Evolutionary conservation across 2,797 vertebrate genomes (phyloP).

Genomic region (Lycodopsis pacificus): DNA sequence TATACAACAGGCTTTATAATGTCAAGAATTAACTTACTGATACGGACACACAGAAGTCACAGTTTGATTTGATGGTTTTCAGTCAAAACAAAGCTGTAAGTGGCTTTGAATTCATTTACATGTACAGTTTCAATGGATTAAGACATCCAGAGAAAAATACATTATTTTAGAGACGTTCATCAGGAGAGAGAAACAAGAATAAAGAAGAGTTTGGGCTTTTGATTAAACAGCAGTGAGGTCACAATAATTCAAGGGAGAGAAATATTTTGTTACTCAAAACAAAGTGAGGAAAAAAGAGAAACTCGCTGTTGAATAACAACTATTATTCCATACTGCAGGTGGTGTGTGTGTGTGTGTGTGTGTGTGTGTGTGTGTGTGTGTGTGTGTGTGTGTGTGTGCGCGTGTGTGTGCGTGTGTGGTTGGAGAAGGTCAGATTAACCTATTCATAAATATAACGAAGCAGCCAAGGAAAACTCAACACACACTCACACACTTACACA

Average conservation of each 20-base stretch:
- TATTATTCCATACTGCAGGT: constrained; percentile 30
- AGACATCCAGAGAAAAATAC: neutral
- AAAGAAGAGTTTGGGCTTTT: neutral
- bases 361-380: constrained; percentile 5
- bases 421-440: constrained; percentile 50
- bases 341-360: constrained; percentile 14
- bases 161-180: neutral
- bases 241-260: neutral
- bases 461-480: constrained; percentile 5
- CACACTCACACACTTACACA: neutral
- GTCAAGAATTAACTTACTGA: neutral
- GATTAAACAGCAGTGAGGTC: neutral
- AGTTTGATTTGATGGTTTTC: neutral
- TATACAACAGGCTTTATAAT: neutral
- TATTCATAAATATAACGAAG: constrained; percentile 43
- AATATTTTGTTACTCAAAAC: neutral
- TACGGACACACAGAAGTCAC: neutral
- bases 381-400: constrained; percentile 7
- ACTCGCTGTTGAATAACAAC: constrained; percentile 49
- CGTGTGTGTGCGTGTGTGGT: constrained; percentile 14
- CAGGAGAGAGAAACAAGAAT: neutral
- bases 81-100: neutral
- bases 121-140: neutral
- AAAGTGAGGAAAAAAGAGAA: constrained; percentile 16
- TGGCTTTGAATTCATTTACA: neutral